phyloP scores from a whole-genome alignment of 1,140 invertebrate genomes.

The Sesamia nonagrioides region DNA sequence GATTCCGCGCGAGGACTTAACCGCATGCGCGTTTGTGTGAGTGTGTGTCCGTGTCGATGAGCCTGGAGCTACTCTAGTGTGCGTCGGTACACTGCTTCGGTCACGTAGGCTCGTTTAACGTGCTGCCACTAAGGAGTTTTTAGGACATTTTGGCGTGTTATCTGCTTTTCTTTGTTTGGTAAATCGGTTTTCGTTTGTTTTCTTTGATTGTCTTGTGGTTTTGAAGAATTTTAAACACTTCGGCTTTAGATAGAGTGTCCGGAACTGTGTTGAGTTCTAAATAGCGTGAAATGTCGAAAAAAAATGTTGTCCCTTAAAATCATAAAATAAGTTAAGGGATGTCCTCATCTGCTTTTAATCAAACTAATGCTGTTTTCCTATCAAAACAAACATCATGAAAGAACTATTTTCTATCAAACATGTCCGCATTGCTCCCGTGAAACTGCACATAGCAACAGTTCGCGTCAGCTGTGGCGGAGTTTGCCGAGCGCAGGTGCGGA shows the following conservation, averaged over 20 bases:
- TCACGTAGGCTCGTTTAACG: conserved; percentile 82
- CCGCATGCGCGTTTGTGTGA: conserved; percentile 71
- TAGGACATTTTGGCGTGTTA: conserved; percentile 64
- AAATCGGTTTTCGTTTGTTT: conserved; percentile 16
- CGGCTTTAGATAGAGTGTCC: not conserved
- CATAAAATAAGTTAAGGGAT: not conserved
- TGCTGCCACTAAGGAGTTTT: conserved; percentile 64
- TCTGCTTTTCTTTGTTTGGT: conserved; percentile 60
- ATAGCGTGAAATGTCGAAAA: not conserved
- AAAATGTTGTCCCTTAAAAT: not conserved
- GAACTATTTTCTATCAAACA: conserved; percentile 16
- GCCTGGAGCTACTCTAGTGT: conserved; percentile 62
- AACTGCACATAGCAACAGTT: conserved; percentile 83
- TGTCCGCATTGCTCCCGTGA: conserved; percentile 66
- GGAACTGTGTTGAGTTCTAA: not conserved
- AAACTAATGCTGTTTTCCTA: not conserved
- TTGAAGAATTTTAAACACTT: not conserved
- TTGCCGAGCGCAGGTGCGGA: conserved; percentile 65
- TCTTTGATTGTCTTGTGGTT: not conserved
- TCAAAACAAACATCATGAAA: not conserved
- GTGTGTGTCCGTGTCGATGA: conserved; percentile 64
- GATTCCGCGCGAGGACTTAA: conserved; percentile 60
- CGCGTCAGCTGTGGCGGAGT: conserved; percentile 78
- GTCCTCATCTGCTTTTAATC: not conserved
- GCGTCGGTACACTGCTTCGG: conserved; percentile 74